phyloP scores from a whole-genome alignment of 2,113 vertebrate genomes.

The Tinamus guttatus region DNA sequence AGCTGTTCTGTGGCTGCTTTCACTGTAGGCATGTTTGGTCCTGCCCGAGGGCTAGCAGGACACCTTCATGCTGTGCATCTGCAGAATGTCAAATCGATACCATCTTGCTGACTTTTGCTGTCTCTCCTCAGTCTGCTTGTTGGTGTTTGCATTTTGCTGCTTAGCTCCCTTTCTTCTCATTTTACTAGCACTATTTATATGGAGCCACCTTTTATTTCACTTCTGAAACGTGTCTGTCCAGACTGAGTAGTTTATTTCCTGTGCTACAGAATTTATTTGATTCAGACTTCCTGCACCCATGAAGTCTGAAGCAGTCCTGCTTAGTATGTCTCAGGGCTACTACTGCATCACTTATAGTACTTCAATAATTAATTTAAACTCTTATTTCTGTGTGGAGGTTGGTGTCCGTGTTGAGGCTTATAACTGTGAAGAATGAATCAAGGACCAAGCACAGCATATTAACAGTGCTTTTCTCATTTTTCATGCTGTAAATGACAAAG shows the following conservation, averaged over 20 bases:
- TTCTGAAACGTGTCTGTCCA: neutral
- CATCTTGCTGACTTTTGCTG: neutral
- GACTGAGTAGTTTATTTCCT: neutral
- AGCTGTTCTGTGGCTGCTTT: neutral
- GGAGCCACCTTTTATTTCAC: neutral
- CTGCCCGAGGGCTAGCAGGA: neutral
- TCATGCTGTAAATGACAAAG: constrained; percentile 52
- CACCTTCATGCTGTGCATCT: neutral
- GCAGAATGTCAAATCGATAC: neutral
- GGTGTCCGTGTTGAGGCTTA: constrained; percentile 84
- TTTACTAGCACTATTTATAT: neutral
- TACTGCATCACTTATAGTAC: neutral
- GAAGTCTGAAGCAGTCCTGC: neutral
- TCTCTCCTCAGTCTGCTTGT: neutral
- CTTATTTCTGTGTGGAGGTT: constrained; percentile 77
- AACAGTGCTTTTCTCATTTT: constrained; percentile 85
- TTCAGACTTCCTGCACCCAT: neutral
- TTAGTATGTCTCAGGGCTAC: neutral
- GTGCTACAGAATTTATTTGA: neutral
- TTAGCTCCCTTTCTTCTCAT: neutral
- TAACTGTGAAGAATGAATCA: constrained; percentile 80
- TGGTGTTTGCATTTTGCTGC: neutral
- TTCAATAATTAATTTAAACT: neutral
- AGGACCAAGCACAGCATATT: constrained; percentile 75
- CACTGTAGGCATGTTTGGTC: neutral